Conservation (phyloP, 2,888 invertebrate genomes). For the Oscheius sp. region DNA sequence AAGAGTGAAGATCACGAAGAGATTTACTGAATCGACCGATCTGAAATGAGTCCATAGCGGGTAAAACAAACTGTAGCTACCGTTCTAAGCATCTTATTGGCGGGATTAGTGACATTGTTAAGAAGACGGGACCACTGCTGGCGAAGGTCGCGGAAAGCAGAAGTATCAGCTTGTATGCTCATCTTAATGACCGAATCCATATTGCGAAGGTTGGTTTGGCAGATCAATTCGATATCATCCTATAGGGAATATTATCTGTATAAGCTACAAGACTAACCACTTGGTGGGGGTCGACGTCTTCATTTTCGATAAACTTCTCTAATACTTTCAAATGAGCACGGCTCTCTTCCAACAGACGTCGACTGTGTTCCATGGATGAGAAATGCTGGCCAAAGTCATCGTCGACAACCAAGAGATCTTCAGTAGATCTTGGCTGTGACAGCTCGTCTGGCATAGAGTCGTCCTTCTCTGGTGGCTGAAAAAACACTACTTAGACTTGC, state of each 20-base stretch:
- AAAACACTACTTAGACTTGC: neutral
- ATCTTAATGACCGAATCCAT: slow-evolving; percentile 46
- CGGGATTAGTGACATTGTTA: slow-evolving; percentile 47
- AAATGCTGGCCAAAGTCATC: slow-evolving; percentile 58
- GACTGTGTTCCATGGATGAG: slow-evolving; percentile 25
- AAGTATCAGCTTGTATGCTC: slow-evolving; percentile 3
- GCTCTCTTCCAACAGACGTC: slow-evolving; percentile 30
- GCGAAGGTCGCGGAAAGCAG: slow-evolving; percentile 47
- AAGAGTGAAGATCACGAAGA: slow-evolving; percentile 47
- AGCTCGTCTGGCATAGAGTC: slow-evolving; percentile 46
- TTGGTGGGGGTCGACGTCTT: slow-evolving; percentile 39
- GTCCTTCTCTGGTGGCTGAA: slow-evolving; percentile 62
- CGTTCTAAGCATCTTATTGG: slow-evolving; percentile 43
- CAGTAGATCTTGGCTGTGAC: slow-evolving; percentile 8
- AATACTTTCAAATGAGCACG: slow-evolving; percentile 48
- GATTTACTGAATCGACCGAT: slow-evolving; percentile 52
- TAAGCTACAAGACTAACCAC: slow-evolving; percentile 5
- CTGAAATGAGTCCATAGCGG: slow-evolving; percentile 6
- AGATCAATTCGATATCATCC: slow-evolving; percentile 47
- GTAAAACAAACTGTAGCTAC: neutral
- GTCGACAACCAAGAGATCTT: slow-evolving; percentile 50
- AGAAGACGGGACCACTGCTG: slow-evolving; percentile 50
- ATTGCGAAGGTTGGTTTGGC: slow-evolving; percentile 54
- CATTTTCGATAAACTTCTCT: slow-evolving; percentile 45
- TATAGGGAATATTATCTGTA: neutral